Evolutionary conservation across 2,113 vertebrate species (phyloP).

Genomic region (Periophthalmus modestus): DNA sequence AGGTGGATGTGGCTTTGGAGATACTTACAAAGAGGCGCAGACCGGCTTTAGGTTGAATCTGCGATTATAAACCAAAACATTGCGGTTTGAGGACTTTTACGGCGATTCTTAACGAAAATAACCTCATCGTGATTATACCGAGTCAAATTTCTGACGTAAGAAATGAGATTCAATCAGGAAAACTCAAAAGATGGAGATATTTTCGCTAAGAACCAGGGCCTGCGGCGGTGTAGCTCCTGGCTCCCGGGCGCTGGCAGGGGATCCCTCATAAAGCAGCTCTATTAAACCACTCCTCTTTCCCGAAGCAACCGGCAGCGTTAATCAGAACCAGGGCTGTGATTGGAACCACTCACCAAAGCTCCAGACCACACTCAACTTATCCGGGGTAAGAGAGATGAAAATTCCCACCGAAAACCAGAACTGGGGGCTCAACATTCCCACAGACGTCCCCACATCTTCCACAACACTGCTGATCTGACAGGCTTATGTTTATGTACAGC

Average conservation of each 20-base stretch:
- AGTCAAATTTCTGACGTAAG: constrained; percentile 2
- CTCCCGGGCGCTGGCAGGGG: constrained; percentile 59
- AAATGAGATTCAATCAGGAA: constrained; percentile 42
- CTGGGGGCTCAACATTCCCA: constrained; percentile 29
- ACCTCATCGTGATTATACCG: not conserved
- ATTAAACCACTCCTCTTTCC: constrained; percentile 61
- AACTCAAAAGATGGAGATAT: constrained; percentile 30
- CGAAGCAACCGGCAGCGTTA: constrained; percentile 49
- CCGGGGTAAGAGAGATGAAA: constrained; percentile 21
- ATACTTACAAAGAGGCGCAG: not conserved
- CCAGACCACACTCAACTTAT: constrained; percentile 36
- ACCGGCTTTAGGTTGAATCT: not conserved
- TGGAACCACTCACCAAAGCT: constrained; percentile 47
- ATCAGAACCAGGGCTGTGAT: constrained; percentile 66
- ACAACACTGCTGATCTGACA: constrained; percentile 25
- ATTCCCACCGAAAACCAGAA: constrained; percentile 30
- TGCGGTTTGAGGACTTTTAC: not conserved
- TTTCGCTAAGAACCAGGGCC: constrained; percentile 38
- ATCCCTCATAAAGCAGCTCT: constrained; percentile 58
- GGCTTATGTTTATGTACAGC: constrained; percentile 16
- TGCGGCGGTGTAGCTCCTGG: constrained; percentile 53
- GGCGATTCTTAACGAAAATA: not conserved
- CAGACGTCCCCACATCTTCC: constrained; percentile 1
- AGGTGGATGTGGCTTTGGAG: constrained; percentile 12
- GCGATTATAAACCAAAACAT: not conserved